phyloP scores from a whole-genome alignment of 2,888 invertebrate species.

The Aphidoletes aphidimyza region DNA sequence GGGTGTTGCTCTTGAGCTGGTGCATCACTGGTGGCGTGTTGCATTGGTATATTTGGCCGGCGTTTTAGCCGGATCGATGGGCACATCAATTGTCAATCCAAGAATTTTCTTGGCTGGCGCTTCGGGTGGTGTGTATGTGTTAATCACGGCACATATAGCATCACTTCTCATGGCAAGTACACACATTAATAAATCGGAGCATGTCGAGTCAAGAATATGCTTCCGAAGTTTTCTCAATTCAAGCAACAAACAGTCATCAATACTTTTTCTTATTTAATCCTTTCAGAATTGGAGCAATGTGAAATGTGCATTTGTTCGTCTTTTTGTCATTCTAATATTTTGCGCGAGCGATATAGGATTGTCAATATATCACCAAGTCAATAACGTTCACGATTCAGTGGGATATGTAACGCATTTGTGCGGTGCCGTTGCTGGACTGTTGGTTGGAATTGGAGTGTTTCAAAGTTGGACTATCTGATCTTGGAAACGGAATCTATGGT shows the following conservation, averaged over 20 bases:
- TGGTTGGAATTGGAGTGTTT: conserved; percentile 85
- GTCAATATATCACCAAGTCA: conserved; percentile 85
- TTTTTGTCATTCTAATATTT: conserved; percentile 83
- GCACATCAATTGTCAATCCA: conserved; percentile 83
- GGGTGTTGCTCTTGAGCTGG: conserved; percentile 67
- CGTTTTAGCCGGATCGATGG: conserved; percentile 85
- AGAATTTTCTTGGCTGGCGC: conserved; percentile 88
- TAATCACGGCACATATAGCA: conserved; percentile 92
- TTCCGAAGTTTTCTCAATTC: no score
- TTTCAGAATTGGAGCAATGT: conserved; percentile 96
- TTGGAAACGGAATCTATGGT: conserved; percentile 86
- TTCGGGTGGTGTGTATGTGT: conserved; percentile 93
- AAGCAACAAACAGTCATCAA: no score
- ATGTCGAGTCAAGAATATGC: no score
- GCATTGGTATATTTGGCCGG: conserved; percentile 84
- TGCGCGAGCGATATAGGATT: conserved; percentile 87
- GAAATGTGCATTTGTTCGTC: conserved; percentile 89
- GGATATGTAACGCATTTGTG: conserved; percentile 95
- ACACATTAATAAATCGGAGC: no score
- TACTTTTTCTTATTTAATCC: not conserved
- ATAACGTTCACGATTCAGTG: conserved; percentile 78
- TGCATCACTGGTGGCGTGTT: conserved; percentile 92
- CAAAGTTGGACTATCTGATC: conserved; percentile 81
- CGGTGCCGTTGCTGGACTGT: conserved; percentile 85
- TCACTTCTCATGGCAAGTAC: conserved; percentile 79